Base-by-base conservation (phyloP, 2,888 invertebrate genomes). In the Trachelus iudaicus region DNA sequence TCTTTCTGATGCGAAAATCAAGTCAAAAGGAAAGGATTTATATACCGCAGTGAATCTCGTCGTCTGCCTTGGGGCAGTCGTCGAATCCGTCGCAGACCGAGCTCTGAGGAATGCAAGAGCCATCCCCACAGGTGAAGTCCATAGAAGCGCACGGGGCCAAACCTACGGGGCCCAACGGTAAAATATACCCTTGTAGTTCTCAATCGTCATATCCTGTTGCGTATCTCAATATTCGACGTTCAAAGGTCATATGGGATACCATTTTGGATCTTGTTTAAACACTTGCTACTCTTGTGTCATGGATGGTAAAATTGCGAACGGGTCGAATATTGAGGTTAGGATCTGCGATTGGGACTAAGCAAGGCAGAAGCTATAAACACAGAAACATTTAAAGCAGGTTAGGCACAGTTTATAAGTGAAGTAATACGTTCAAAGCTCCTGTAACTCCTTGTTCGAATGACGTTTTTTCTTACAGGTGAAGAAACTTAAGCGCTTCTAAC, bases 111-210 rank as follows among this genome's bases (percentile, higher is more conserved):
- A 97, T 94, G 90, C 97, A 97, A 85, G 94, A 93, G 76, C 96
- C 95, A 90, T 96, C 95, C 79, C 92, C 93, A 91, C 97, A 97
- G 82, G 94, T 94, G 92, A 96, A 96, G 86, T 93, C 92, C 86
- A 90, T 90, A 80, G 90, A 83, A 77, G 90, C 89, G 88, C 93
- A 93, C 83, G 91, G 91, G 79, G 91, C 91, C 86, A 89, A 84
- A 89, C 89, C 90, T 90, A 87, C 83, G 84, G 85, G 86, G 81
- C 83, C 85, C 83, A 84, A 82, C 87, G 84, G 84, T 87, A 84
- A 83, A 86, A 84, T 81, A 83, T 80, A 82, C 81, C 83, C 84
- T 85, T 87, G 81, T 56, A 56, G 15, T 81, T 79, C 77, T 85
- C 83, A 87, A 86, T 82, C 84, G 80, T 80, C 68, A 82, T 75